These are phyloP conservation scores for Gerosis bhagava DNA, from an alignment of 2,888 invertebrate genomes.

Conservation along the genomic window DNA sequence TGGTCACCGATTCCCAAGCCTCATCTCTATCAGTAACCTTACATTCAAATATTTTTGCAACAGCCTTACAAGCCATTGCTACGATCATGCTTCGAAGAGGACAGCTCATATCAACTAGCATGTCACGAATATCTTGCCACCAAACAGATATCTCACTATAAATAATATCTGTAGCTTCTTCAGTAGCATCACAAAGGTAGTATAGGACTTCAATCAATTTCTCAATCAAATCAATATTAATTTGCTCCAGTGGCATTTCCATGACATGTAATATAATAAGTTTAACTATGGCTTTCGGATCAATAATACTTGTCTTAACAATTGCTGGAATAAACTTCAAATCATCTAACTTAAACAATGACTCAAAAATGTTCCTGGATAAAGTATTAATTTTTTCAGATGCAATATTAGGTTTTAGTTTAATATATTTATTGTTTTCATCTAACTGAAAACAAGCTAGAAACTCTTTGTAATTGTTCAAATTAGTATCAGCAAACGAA, in stretches of 20 bases:
- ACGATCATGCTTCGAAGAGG: constrained; percentile 91
- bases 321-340: constrained; percentile 46
- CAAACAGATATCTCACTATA: constrained; percentile 89
- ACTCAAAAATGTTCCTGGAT: constrained; percentile 63
- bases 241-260: constrained; percentile 80
- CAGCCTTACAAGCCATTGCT: constrained; percentile 91
- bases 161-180: constrained; percentile 83
- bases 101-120: constrained; percentile 87
- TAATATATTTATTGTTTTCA: constrained; percentile 47
- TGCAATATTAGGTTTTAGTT: constrained; percentile 52
- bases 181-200: constrained; percentile 84
- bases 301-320: constrained; percentile 54
- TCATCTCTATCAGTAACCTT: constrained; percentile 75
- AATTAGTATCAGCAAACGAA: constrained; percentile 78
- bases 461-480: constrained; percentile 78
- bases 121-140: constrained; percentile 91
- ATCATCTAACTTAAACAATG: constrained; percentile 66
- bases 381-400: constrained; percentile 55
- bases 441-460: constrained; percentile 78
- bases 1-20: constrained; percentile 91
- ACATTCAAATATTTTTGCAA: constrained; percentile 79
- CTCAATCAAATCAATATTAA: constrained; percentile 83
- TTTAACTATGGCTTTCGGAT: constrained; percentile 86
- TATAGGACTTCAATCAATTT: constrained; percentile 85
- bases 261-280: constrained; percentile 88